Evolutionary conservation across 2,888 invertebrate genomes (phyloP), one percentile per base, ranked within the genome.

Genomic region (Andrena fulva): DNA sequence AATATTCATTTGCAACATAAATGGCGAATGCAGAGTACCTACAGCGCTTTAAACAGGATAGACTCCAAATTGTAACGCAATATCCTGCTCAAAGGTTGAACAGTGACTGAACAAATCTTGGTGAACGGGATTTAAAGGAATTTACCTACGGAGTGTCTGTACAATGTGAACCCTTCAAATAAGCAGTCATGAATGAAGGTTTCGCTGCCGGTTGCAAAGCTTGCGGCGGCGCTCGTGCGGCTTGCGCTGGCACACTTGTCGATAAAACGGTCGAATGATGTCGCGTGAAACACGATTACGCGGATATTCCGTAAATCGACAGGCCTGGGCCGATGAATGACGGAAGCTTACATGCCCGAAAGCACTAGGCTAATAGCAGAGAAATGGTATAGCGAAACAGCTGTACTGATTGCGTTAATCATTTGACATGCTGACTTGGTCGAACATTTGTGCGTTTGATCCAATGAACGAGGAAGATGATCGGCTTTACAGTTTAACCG

Each of bases 241-340:
- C 16, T 68, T 27, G 12, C 24, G 8, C 20, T 68, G 24, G 6
- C 10, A 10, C 2, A 35, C 2, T 59, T 80, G 82, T 69, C 72
- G 31, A 72, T 72, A 54, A 72, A 82, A 42, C 29, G 56, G 62
- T 56, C 72, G 50, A 80, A 73, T 60, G 27, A 56, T 42, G 60
- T 31, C 52, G 24, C 52, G 24, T 2, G 48, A 52, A 48, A 59
- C 42, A n/a, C n/a, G 27, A 56, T 35, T 52, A 54, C 56, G 54
- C 33, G n/a, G 59, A 68, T 62, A 27, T n/a, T 48, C 24, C 27
- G 12, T 56, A 8, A n/a, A 69, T 68, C n/a, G 76, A 50, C 35
- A 35, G 64, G 35, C 20, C 31, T 31, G 42, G 0, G 8, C 6
- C 20, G 10, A 16, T 33, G 29, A 31, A 27, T 0, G n/a, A 24